Base-by-base conservation (phyloP, 2,888 invertebrate species). In the Pinctada fucata region DNA sequence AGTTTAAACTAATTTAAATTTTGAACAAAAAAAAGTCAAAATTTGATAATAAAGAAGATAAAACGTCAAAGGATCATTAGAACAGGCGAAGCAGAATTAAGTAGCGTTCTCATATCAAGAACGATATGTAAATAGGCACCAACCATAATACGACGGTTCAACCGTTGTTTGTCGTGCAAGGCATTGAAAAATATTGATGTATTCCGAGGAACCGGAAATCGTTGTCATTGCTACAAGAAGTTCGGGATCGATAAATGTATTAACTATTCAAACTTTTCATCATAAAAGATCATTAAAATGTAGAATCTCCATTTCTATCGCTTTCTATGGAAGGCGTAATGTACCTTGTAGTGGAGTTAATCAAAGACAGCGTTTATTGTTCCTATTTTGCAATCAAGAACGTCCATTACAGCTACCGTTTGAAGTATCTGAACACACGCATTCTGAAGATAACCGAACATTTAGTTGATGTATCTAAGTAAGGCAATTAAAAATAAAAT, bases 181-280 rank as follows among this genome's bases (percentile, higher is more conserved):
- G 13, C 6, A 13, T 58, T 58, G 58, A 10, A 58, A 13, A 10
- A 58, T 10, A 13, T 58, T 13, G 58, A 58, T 58, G 13, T 58
- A 58, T 58, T 6, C 58, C 6, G 6, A 58, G 8, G 13, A 58
- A 58, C 58, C 58, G 58, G 58, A 58, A 58, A 58, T 58, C 6
- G 58, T 6, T 58, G 58, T 58, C 58, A 13, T 58, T 13, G 58
- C 58, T 6, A 58, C 58, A 10, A 31, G 58, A 6, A 13, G 8
- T 58, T 13, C 13, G 6, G 8, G 13, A 58, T 58, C 58, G 58
- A 58, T 58, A 58, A 31, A 13, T 58, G 58, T 58, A 58, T 58
- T 58, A 58, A 58, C 8, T 10, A 58, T 58, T 58, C 58, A 58
- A 58, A 58, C 58, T 58, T 58, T 58, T 58, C 58, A 58, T 58